phyloP scores from a whole-genome alignment of 2,113 vertebrate species.

The Pomatostomus ruficeps region DNA sequence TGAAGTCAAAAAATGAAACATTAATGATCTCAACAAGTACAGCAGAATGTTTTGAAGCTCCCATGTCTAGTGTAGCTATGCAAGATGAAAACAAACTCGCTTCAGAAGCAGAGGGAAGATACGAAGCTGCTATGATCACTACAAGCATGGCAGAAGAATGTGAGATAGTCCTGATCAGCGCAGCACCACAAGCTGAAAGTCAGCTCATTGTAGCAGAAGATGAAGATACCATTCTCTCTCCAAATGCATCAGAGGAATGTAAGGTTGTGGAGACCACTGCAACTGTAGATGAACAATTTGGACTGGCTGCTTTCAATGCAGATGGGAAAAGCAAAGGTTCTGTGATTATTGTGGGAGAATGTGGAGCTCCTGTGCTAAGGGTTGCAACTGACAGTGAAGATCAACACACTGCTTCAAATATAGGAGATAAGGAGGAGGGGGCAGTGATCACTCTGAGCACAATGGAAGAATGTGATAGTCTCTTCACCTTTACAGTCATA shows the following conservation, averaged over 20 bases:
- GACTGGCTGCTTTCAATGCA: neutral
- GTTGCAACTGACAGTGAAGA: neutral
- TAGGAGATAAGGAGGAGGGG: neutral
- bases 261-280: neutral
- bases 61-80: slow-evolving; percentile 54
- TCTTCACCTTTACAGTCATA: neutral
- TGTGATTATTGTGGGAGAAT: neutral
- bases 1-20: too few relatives aligned
- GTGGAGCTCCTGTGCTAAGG: slow-evolving; percentile 26
- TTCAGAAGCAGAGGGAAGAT: slow-evolving; percentile 31
- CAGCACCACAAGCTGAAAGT: slow-evolving; percentile 21
- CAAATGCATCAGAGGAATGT: slow-evolving; percentile 55
- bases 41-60: slow-evolving; percentile 64
- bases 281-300: neutral
- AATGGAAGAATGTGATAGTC: neutral
- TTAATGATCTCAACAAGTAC: slow-evolving; percentile 74
- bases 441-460: neutral
- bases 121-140: slow-evolving; percentile 58
- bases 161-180: slow-evolving; percentile 52
- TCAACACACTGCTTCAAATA: neutral
- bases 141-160: slow-evolving; percentile 67
- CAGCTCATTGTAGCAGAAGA: neutral
- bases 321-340: neutral
- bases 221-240: slow-evolving; percentile 38
- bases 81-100: neutral